Evolutionary conservation across 2,888 invertebrate species (phyloP), one percentile per base, ranked within the genome.

Genomic region (Aporophyla lueneburgensis): DNA sequence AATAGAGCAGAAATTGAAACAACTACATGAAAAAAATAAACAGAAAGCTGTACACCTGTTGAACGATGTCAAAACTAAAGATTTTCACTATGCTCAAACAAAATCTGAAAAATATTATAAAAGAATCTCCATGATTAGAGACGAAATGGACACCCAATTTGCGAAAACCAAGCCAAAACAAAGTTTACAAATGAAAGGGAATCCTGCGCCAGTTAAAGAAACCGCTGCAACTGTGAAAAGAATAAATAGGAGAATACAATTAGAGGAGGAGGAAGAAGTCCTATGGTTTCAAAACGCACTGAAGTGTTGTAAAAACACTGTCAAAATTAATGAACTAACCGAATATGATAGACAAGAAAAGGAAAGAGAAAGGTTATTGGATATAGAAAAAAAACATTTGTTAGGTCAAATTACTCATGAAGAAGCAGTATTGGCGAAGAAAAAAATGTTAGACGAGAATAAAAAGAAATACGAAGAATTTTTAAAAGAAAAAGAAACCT

Each of bases 331-430:
- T 80, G 93, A 94, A 83, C 80, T 97, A 46, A 94, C 96, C 86
- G 93, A 95, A 74, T 93, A 95, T 76, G 93, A 96, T 69, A 94
- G 97, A 63, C 92, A 95, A 89, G 93, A 96, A 86, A 93, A 91
- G 68, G 96, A 97, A 90, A 95, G 95, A 87, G 94, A 97, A 87
- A 91, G 96, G 69, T 83, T 97, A 51, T 92, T 96, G 74, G 96
- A 97, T 62, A 97, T 97, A 80, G 97, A 97, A 93, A 95, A 92
- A 84, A 97, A 97, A 90, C 97, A 97, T 92, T 90, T 97, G 59
- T 91, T 96, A 87, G 97, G 97, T 2, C 95, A 97, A 86, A 93
- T 97, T 74, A 97, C 97, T 16, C 94, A 96, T 69, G 97, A 97
- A 93, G 97, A 97, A 91, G 97, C 97, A 12, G 91, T 97, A 40